Percentiles rank a stretch among this genome's conserved stretches.
phyloP scores from a whole-genome alignment of 2,888 invertebrate genomes.

The Clivina fossor region DNA sequence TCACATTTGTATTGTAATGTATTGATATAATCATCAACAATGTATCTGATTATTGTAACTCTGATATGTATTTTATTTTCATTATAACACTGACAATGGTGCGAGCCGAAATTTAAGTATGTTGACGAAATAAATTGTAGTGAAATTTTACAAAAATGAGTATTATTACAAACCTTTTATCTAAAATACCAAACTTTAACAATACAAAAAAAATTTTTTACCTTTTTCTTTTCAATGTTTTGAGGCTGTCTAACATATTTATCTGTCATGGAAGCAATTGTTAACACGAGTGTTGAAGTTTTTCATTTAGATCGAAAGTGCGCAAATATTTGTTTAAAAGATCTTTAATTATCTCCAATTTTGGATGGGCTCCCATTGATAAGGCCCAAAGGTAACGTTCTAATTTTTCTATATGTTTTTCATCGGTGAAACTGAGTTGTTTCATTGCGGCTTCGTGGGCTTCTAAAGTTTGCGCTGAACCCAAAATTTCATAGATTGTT shows the following conservation, averaged over 20 bases:
- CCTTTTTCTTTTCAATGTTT: slow-evolving; percentile 43
- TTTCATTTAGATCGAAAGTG: slow-evolving; percentile 56
- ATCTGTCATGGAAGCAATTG: slow-evolving; percentile 64
- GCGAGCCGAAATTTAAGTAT: no score
- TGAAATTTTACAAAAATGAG: no score
- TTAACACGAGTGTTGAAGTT: slow-evolving; percentile 67
- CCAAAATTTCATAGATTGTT: slow-evolving; percentile 70
- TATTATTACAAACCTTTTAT: no score
- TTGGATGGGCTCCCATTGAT: slow-evolving; percentile 68
- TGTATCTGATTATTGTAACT: no score
- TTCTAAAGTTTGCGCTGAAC: slow-evolving; percentile 68
- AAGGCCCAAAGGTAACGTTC: slow-evolving; percentile 77
- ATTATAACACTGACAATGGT: no score
- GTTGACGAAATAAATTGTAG: no score
- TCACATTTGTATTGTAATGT: no score
- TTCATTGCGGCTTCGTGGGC: slow-evolving; percentile 70
- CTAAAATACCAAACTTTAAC: no score
- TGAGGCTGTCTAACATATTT: slow-evolving; percentile 49
- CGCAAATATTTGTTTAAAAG: slow-evolving; percentile 55
- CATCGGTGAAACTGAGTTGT: slow-evolving; percentile 60
- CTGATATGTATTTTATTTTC: no score
- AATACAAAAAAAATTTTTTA: no score
- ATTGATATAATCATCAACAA: no score
- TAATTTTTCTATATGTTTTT: slow-evolving; percentile 52
- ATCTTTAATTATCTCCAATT: slow-evolving; percentile 58